Evolutionary conservation across 2,888 invertebrate species (phyloP), one percentile per base, ranked within the genome.

Genomic region (Drosophila phalerata): DNA sequence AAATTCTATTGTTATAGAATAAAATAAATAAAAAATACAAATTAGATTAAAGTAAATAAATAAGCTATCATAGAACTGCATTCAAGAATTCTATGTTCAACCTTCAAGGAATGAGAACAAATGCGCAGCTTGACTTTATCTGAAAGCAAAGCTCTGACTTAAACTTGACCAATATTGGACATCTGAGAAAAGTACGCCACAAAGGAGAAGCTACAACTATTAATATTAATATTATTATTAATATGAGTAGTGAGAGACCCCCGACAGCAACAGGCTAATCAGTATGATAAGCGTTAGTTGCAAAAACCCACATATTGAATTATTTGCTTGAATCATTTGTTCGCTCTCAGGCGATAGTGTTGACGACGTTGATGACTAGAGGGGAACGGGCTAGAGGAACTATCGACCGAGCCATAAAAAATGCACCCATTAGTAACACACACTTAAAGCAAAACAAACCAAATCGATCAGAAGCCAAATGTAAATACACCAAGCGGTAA

Each of bases 81-180:
- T 38, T 30, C 43, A 37, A 32, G 34, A 42, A 32, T 22, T 69
- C 28, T 51, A 63, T 38, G 47, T 32, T 17, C 37, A 73, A 60
- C 63, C 68, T 77, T 84, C 58, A 52, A 48, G 47, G 30, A 53
- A 48, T 53, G 19, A 56, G 48, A 65, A 64, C 69, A 68, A 68
- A 55, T 62, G 48, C 53, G 45, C 38, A 56, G 57, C 30, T 38
- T 45, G 32, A 11, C 62, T 72, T 80, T 80, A 84, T 80, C 75
- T 6, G 42, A 37, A 42, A 17, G 53, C 52, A 37, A 42, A 30
- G 62, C 52, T 52, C 52, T 43, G 60, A 43, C 42, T 53, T 69
- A 69, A 81, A 82, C 88, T 87, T 87, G 82, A 85, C 88, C 81
- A 83, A 83, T 64, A 79, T 85, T 61, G 47, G 45, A 42, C 9